Evolutionary conservation across 2,888 invertebrate species (phyloP).

Genomic region (Sinopyrophorus schimmeli): DNA sequence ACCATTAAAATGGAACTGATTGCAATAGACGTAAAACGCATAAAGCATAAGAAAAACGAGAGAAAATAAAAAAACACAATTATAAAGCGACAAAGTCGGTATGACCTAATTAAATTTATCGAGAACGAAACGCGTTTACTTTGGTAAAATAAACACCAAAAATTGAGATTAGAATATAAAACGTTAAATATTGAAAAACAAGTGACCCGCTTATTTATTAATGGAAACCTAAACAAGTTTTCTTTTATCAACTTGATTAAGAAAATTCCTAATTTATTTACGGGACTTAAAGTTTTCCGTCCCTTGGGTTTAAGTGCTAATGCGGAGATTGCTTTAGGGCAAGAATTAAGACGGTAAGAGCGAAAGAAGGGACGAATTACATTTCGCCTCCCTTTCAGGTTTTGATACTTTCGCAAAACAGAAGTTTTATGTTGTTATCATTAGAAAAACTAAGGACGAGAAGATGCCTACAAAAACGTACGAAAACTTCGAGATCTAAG

Average conservation of each 20-base stretch:
- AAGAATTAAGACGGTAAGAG: conserved; percentile 26
- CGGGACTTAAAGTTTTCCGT: conserved; percentile 27
- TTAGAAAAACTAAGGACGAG: conserved; percentile 4
- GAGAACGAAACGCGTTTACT: no score
- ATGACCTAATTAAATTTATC: no score
- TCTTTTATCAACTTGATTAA: conserved; percentile 26
- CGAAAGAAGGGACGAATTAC: conserved; percentile 22
- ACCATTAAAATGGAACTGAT: no score
- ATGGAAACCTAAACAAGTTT: conserved; percentile 22
- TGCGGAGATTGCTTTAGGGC: conserved; percentile 30
- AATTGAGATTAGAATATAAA: no score
- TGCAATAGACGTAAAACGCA: no score
- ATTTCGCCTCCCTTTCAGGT: conserved; percentile 18
- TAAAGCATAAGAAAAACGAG: no score
- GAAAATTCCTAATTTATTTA: conserved; percentile 30
- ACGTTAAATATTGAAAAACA: no score
- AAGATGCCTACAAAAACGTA: not conserved
- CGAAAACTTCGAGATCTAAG: no score
- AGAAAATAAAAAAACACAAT: no score
- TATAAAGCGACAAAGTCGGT: no score
- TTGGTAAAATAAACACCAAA: no score
- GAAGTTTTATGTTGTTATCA: conserved; percentile 23
- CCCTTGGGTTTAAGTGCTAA: conserved; percentile 29
- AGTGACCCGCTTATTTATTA: conserved; percentile 19
- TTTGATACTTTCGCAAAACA: conserved; percentile 16